Conservation (phyloP, 2,888 invertebrate genomes). For the Ptychoptera albimana region DNA sequence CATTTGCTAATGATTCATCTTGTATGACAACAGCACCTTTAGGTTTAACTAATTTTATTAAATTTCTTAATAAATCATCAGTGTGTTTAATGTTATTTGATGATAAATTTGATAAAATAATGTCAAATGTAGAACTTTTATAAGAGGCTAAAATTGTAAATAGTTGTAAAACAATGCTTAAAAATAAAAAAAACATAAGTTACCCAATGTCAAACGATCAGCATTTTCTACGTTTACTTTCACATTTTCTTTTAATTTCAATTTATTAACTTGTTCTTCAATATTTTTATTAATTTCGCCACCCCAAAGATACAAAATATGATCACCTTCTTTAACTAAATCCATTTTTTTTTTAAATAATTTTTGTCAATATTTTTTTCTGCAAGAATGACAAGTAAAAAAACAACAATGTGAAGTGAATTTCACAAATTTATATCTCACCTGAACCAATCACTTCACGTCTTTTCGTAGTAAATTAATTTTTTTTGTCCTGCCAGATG, state of each 20-base stretch:
- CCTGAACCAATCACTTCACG: too few relatives aligned
- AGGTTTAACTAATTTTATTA: slow-evolving; percentile 45
- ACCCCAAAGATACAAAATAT: slow-evolving; percentile 42
- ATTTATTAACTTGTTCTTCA: slow-evolving; percentile 34
- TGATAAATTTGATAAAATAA: slow-evolving; percentile 31
- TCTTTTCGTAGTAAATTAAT: too few relatives aligned
- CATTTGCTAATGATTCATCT: slow-evolving; percentile 27
- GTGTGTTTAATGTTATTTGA: slow-evolving; percentile 15
- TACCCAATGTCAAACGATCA: slow-evolving; percentile 40
- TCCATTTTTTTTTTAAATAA: slow-evolving; percentile 18
- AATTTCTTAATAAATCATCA: slow-evolving; percentile 33
- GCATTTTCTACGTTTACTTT: slow-evolving; percentile 42
- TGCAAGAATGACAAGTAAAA: too few relatives aligned
- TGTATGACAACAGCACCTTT: slow-evolving; percentile 40
- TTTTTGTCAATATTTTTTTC: too few relatives aligned
- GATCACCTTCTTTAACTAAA: slow-evolving; percentile 28
- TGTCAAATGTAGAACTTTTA: slow-evolving; percentile 41
- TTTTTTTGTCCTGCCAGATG: too few relatives aligned
- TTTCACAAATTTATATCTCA: too few relatives aligned
- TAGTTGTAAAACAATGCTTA: background rate
- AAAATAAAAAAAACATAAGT: background rate
- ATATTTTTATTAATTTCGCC: slow-evolving; percentile 33
- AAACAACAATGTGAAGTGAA: too few relatives aligned
- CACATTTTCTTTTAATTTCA: slow-evolving; percentile 34
- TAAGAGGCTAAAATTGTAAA: slow-evolving; percentile 33